phyloP scores from a whole-genome alignment of 2,888 invertebrate species.

The Xestobium rufovillosum region DNA sequence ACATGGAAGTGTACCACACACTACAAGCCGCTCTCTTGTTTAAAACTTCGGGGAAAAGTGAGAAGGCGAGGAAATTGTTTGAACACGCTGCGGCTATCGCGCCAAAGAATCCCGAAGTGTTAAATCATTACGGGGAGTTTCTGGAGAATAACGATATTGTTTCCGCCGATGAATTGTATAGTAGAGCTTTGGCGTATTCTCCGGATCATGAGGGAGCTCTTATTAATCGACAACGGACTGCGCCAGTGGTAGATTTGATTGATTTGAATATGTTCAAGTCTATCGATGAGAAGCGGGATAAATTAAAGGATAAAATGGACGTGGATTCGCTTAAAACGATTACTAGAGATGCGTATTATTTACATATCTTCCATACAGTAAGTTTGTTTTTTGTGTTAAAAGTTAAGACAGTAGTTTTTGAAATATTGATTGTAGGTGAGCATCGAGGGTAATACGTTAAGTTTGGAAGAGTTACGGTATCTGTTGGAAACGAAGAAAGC shows the following conservation, averaged over 20 bases:
- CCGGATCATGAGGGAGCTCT: slow-evolving; percentile 78
- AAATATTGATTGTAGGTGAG: slow-evolving; percentile 49
- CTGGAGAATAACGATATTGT: slow-evolving; percentile 82
- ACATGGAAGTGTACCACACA: slow-evolving; percentile 74
- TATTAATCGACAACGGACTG: slow-evolving; percentile 74
- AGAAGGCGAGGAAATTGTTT: slow-evolving; percentile 78
- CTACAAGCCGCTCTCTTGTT: slow-evolving; percentile 80
- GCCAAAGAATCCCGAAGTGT: slow-evolving; percentile 85
- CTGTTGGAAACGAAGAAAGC: slow-evolving; percentile 85
- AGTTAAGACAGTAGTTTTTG: slow-evolving; percentile 5
- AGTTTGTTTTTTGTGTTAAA: slow-evolving; percentile 12
- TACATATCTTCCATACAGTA: slow-evolving; percentile 91
- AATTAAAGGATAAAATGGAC: slow-evolving; percentile 70
- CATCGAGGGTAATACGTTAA: slow-evolving; percentile 97
- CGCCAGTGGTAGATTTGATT: slow-evolving; percentile 80
- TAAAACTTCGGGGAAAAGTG: slow-evolving; percentile 70
- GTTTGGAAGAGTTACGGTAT: slow-evolving; percentile 81
- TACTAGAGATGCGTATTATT: slow-evolving; percentile 85
- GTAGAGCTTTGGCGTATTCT: slow-evolving; percentile 72
- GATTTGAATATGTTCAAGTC: slow-evolving; percentile 71
- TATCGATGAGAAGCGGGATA: slow-evolving; percentile 79
- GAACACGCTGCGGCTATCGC: slow-evolving; percentile 88
- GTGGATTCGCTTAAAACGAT: slow-evolving; percentile 69
- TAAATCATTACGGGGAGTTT: slow-evolving; percentile 90
- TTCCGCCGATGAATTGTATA: slow-evolving; percentile 85